Evolutionary conservation across 2,888 invertebrate genomes (phyloP), one percentile per base, ranked within the genome.

Genomic region (Phragmatobia fuliginosa): DNA sequence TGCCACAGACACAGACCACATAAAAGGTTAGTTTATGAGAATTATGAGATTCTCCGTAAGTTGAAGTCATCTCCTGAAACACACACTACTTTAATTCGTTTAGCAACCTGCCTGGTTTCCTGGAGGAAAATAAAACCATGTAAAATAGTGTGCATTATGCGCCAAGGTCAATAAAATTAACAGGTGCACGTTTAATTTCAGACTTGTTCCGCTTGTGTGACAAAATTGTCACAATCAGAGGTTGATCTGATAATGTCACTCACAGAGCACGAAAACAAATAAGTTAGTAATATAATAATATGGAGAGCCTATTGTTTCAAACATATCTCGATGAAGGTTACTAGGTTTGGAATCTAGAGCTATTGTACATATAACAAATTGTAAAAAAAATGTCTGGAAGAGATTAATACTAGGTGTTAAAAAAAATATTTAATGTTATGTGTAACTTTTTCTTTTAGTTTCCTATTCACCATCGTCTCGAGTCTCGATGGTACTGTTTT

Each of bases 141-240:
- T 36, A 62, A n/a, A n/a, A 32, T 14, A n/a, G 66, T 66, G 69
- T 67, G 65, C 73, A 77, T 81, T 75, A 86, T 76, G 73, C 70
- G 63, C 33, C 87, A 89, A 90, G 89, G 91, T 85, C 87, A 87
- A 88, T 85, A 83, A 84, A 88, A 90, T 91, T 88, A 85, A 61
- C 28, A 8, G 33, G 82, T 76, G 72, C 76, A 80, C 16, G 5
- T 56, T 25, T 78, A 32, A n/a, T 75, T 73, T 72, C 71, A 70
- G 65, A 78, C 77, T 73, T 76, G 75, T 28, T 71, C 79, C 68
- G 68, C 70, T 71, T 38, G 71, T 78, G 71, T 77, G 61, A 2
- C 74, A 79, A 80, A 81, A 83, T 84, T 83, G 84, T 74, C 71
- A 28, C 71, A 74, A 73, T 61, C 67, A 74, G 76, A 84, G 82